A percentile compares a stretch with the other conserved stretches of the same genome.
Conservation (phyloP, 2,113 vertebrate species). For the Salvator merianae region DNA sequence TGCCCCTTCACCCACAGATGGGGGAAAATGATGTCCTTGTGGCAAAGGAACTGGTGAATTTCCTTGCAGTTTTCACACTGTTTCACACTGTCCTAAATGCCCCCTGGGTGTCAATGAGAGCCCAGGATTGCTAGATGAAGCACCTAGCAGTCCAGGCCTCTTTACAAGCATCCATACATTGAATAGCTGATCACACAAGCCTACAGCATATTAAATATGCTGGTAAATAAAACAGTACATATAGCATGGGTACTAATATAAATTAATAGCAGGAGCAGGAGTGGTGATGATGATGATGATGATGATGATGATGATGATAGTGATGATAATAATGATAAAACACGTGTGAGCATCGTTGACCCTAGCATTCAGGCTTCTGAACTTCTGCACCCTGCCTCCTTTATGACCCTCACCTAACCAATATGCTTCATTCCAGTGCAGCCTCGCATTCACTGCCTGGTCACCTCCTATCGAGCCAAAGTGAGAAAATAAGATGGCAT, state of each 20-base stretch:
- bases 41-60: too few relatives aligned
- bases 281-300: not conserved
- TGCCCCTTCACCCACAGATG: too few relatives aligned
- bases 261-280: not conserved
- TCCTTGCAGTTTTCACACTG: too few relatives aligned
- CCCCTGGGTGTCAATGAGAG: too few relatives aligned
- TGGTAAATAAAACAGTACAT: not conserved
- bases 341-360: slow-evolving; percentile 45
- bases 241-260: too few relatives aligned
- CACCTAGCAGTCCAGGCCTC: too few relatives aligned
- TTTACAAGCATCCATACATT: too few relatives aligned
- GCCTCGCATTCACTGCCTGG: slow-evolving; percentile 79
- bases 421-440: slow-evolving; percentile 70
- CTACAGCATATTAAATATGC: too few relatives aligned
- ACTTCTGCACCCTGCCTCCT: slow-evolving; percentile 85
- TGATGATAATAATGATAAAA: not conserved
- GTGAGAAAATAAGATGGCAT: slow-evolving; percentile 91
- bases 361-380: slow-evolving; percentile 67
- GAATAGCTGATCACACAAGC: too few relatives aligned
- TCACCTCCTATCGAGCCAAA: slow-evolving; percentile 80
- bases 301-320: too few relatives aligned
- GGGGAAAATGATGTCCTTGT: too few relatives aligned
- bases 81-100: slow-evolving; percentile 19
- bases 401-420: slow-evolving; percentile 74
- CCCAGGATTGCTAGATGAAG: too few relatives aligned